Evolutionary conservation across 2,113 vertebrate species (phyloP), one percentile per base, ranked within the genome.

Genomic region (Salvelinus alpinus): DNA sequence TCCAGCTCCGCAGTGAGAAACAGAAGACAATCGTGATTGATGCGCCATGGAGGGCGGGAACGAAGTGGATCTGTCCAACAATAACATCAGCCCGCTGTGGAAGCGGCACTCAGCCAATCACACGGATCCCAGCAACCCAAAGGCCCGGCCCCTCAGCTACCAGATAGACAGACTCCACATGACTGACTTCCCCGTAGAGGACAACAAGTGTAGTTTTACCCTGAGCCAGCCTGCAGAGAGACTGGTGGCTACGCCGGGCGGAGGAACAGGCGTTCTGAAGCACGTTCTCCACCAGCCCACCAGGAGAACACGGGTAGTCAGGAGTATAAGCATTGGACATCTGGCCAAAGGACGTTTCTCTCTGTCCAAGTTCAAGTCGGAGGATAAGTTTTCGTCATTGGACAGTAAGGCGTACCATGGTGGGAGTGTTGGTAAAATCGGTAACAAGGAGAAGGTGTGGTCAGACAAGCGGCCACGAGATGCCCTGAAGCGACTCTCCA

Each of bases 141-240:
- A 94, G 70, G 70, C 91, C 0, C 88, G 95, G 77, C 96, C 96
- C 0, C 85, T 92, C 65, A 96, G 96, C 20, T 96, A 95, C 85
- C 95, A 96, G 90, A 90, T 90, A 24, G 94, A 95, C 12, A 95
- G 96, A 13, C 85, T 95, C 67, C 87, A 85, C 5, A 82, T 91
- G 31, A 94, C 94, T 0, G 95, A 96, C 76, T 95, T 95, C 48
- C 94, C 95, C 0, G 86, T 92, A 83, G 95, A 95, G 79, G 95
- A 95, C 71, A 89, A 78, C 70, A 90, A 79, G 65, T 85, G 89
- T 9, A 44, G 77, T 8, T 88, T 92, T 54, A 85, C 93, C 16
- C 68, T 87, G 38, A 87, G 86, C 25, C 94, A 93, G 82, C 87
- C 92, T 7, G 83, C 89, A 0, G 92, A 94, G 79, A 90, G 77